Percentiles rank a stretch among this genome's conserved stretches.
Evolutionary conservation across 2,113 vertebrate species (phyloP).

Genomic region (Promerops cafer): DNA sequence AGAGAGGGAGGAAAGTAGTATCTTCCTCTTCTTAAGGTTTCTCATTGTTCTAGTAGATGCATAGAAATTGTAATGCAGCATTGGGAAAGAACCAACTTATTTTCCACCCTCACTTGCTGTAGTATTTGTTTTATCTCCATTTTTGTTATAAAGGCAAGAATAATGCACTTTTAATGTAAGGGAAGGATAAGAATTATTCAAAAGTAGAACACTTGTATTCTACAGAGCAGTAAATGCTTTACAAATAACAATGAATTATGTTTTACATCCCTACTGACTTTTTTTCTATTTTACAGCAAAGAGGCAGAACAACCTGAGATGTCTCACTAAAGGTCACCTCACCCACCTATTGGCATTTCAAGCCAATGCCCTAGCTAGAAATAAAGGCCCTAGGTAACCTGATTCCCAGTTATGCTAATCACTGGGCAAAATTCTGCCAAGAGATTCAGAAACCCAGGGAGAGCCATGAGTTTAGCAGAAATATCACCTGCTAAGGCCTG

Average conservation of each 20-base stretch:
- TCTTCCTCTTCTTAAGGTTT: not conserved
- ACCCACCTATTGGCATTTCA: not conserved
- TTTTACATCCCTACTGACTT: not conserved
- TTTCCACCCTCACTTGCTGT: not conserved
- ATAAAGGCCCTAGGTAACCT: not conserved
- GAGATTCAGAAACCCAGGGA: not conserved
- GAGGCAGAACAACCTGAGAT: not conserved
- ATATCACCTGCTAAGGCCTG: not conserved
- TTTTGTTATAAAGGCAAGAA: not conserved
- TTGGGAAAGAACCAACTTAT: not conserved
- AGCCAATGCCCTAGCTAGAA: not conserved
- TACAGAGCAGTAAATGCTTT: not conserved
- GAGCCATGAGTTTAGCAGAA: not conserved
- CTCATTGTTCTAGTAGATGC: not conserved
- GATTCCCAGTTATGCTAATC: not conserved
- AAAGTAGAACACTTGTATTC: not conserved
- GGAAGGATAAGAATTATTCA: not conserved
- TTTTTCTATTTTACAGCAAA: not conserved
- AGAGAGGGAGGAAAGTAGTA: not conserved
- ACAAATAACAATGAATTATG: not conserved
- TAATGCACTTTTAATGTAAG: not conserved
- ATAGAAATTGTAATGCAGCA: not conserved
- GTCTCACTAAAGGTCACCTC: not conserved
- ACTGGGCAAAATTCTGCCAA: not conserved
- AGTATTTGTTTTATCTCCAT: not conserved